phyloP scores from a whole-genome alignment of 2,113 vertebrate genomes.

The Sylvietta virens region DNA sequence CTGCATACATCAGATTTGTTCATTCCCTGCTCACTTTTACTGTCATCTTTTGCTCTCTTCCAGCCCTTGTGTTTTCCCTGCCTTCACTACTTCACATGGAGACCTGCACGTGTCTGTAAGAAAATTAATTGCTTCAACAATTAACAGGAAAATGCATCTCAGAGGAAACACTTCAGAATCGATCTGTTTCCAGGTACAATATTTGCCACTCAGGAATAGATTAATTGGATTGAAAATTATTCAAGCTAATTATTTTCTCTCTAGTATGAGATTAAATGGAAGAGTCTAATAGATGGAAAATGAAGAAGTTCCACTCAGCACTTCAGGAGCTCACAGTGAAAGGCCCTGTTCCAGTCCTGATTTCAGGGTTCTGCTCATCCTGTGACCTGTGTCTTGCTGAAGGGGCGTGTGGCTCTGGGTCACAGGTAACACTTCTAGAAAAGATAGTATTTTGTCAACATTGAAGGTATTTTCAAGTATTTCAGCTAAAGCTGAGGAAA shows the following conservation, averaged over 20 bases:
- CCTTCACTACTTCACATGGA: not conserved
- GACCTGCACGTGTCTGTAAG: not conserved
- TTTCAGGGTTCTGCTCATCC: not conserved
- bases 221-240: slow-evolving; percentile 59
- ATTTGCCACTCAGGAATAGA: slow-evolving; percentile 46
- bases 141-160: slow-evolving; percentile 47
- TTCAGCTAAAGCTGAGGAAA: not conserved
- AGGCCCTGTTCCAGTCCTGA: rapidly evolving
- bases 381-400: not conserved
- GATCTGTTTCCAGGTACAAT: slow-evolving; percentile 34
- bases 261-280: not conserved
- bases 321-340: not conserved
- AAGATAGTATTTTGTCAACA: not conserved
- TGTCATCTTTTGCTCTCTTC: not conserved
- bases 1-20: not conserved
- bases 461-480: not conserved
- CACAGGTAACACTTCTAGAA: not conserved
- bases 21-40: not conserved
- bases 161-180: slow-evolving; percentile 57
- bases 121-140: slow-evolving; percentile 66
- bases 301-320: not conserved
- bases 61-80: not conserved
- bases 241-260: slow-evolving; percentile 44
- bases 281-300: not conserved
- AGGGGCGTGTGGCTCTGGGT: not conserved